Evolutionary conservation across 1,140 invertebrate species (phyloP).

Genomic region (Magallana ariakensis): DNA sequence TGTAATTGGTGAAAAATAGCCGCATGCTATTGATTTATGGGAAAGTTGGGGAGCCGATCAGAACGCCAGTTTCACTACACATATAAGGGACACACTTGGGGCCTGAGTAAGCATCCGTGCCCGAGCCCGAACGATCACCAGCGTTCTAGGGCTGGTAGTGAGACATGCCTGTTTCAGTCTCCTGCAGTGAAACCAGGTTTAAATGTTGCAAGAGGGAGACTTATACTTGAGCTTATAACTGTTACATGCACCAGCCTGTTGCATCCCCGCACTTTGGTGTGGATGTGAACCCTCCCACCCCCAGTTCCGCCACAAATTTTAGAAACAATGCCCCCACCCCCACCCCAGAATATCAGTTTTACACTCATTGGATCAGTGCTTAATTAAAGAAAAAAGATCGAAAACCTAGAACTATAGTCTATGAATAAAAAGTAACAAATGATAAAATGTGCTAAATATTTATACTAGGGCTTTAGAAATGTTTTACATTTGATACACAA

Average conservation of each 20-base stretch:
- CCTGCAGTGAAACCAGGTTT: conserved; percentile 6
- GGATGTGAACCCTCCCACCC: conserved; percentile 6
- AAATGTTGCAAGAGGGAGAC: background rate
- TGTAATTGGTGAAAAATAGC: background rate
- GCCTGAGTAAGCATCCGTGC: background rate
- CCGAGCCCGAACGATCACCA: background rate
- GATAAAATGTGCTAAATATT: too few species aligned
- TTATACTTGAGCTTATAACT: background rate
- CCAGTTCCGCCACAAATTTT: background rate
- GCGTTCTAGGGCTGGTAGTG: background rate
- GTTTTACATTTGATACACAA: too few species aligned
- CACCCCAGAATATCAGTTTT: too few species aligned
- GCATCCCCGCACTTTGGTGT: background rate
- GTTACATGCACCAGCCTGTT: conserved; percentile 2
- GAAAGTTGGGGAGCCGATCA: background rate
- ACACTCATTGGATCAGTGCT: too few species aligned
- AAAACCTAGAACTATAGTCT: too few species aligned
- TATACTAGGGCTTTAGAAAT: too few species aligned
- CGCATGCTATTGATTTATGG: background rate
- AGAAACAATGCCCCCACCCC: background rate
- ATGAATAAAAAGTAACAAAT: too few species aligned
- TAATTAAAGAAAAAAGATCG: too few species aligned
- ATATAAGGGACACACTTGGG: background rate
- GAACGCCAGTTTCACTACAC: background rate
- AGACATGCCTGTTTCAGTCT: background rate